Evolutionary conservation across 2,797 vertebrate species (phyloP).

Genomic region (Sarcoramphus papa): DNA sequence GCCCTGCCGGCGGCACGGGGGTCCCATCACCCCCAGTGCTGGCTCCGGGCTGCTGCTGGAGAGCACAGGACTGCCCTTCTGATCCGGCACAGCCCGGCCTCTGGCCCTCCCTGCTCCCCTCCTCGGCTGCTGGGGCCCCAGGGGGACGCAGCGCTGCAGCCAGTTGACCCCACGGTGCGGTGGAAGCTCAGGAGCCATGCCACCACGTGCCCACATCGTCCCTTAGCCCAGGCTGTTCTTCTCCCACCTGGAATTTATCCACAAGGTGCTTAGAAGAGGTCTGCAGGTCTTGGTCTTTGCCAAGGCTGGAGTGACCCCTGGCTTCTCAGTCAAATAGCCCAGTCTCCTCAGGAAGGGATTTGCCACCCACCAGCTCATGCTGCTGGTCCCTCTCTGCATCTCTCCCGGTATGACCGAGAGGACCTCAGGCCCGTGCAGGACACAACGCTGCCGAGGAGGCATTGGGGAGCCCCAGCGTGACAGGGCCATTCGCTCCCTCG

Average conservation of each 20-base stretch:
- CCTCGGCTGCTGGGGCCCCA: rapidly evolving
- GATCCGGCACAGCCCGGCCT: rapidly evolving
- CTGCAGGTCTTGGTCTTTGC: background rate
- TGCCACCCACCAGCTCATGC: background rate
- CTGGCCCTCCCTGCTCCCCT: background rate
- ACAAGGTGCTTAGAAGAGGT: background rate
- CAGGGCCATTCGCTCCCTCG: rapidly evolving
- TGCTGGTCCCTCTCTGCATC: background rate
- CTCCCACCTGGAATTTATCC: background rate
- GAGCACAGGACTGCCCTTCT: rapidly evolving
- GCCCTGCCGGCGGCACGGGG: rapidly evolving
- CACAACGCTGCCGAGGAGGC: rapidly evolving
- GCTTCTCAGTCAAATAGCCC: rapidly evolving
- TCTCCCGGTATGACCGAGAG: rapidly evolving
- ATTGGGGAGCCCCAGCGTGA: rapidly evolving
- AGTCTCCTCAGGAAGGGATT: background rate
- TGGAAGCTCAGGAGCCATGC: background rate
- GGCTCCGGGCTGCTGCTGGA: background rate
- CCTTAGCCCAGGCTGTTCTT: background rate
- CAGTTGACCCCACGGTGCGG: rapidly evolving
- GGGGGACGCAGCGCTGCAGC: rapidly evolving
- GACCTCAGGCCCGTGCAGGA: background rate
- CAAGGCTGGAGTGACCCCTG: background rate
- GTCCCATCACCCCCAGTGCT: rapidly evolving
- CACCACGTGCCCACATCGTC: rapidly evolving